These are phyloP conservation scores for Mastigias papua DNA, from an alignment of 30 jellyfish, hydroid and myxozoan genomes.

Conservation along the genomic window DNA sequence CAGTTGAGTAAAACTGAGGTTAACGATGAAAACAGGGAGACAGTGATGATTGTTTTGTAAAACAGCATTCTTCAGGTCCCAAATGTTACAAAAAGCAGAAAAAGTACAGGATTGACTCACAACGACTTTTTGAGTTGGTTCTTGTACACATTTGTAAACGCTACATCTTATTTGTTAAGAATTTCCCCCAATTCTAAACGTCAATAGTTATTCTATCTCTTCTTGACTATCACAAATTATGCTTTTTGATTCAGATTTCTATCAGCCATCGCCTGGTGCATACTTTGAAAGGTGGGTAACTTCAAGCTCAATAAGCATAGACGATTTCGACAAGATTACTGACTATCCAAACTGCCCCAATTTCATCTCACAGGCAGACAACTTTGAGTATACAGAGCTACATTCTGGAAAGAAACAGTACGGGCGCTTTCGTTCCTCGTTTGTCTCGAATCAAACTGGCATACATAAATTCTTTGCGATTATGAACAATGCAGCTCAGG, in stretches of 20 bases:
- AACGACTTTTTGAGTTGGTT: too few relatives aligned
- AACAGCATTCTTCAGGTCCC: too few relatives aligned
- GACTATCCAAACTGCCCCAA: constrained; percentile 40
- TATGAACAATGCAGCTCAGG: neutral
- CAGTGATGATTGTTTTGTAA: too few relatives aligned
- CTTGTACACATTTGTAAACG: too few relatives aligned
- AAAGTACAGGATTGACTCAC: too few relatives aligned
- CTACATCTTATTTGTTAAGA: too few relatives aligned
- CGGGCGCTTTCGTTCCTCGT: constrained; percentile 18
- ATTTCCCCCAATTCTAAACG: too few relatives aligned
- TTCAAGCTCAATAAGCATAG: neutral
- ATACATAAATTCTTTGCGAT: constrained; percentile 40
- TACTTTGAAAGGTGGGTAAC: constrained; percentile 23
- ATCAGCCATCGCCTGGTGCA: constrained; percentile 24
- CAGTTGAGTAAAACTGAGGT: too few relatives aligned
- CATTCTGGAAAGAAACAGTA: constrained; percentile 3
- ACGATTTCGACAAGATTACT: constrained; percentile 17
- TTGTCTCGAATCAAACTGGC: constrained; percentile 38
- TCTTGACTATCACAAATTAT: too few relatives aligned
- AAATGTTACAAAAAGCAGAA: too few relatives aligned
- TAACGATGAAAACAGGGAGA: too few relatives aligned
- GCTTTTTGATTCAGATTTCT: constrained; percentile 3
- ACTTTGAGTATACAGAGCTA: neutral
- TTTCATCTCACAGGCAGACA: constrained; percentile 5
- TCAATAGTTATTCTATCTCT: too few relatives aligned